phyloP scores from a whole-genome alignment of 37 sponge, comb jelly and placozoan species.

The Ephydatia muelleri region DNA sequence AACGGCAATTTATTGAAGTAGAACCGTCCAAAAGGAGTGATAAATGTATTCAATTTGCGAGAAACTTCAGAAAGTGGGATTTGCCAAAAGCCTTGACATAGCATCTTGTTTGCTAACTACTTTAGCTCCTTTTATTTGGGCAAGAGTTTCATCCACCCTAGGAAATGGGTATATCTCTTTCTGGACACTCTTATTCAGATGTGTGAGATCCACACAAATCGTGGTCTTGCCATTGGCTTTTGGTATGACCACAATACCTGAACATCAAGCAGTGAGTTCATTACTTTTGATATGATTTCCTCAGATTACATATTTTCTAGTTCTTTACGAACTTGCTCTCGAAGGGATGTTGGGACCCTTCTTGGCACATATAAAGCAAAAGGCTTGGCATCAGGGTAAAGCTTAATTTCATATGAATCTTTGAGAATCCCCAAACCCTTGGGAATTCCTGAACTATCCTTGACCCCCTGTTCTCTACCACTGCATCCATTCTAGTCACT shows the following conservation, averaged over 20 bases:
- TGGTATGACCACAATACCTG: too few relatives aligned
- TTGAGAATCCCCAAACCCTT: slow-evolving; percentile 16
- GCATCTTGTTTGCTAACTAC: slow-evolving; percentile 29
- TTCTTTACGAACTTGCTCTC: not conserved
- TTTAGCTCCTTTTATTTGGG: too few relatives aligned
- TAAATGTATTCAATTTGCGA: not conserved
- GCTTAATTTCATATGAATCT: not conserved
- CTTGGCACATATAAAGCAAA: not conserved
- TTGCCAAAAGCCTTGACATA: slow-evolving; percentile 24
- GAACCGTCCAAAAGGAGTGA: not conserved
- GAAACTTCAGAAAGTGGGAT: slow-evolving; percentile 7
- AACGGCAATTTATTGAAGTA: slow-evolving; percentile 29
- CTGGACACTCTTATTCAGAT: too few relatives aligned
- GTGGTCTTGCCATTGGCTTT: too few relatives aligned
- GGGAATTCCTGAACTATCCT: not conserved
- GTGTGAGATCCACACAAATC: too few relatives aligned
- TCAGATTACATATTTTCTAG: slow-evolving; percentile 3
- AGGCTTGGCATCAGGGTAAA: slow-evolving; percentile 13
- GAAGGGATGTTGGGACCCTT: slow-evolving; percentile 4
- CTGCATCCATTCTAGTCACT: too few relatives aligned
- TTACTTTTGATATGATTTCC: too few relatives aligned
- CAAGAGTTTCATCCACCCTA: too few relatives aligned
- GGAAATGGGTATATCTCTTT: too few relatives aligned
- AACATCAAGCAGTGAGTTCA: too few relatives aligned
- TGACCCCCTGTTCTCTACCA: not conserved